Evolutionary conservation across 2,797 vertebrate genomes (phyloP).

Genomic region (Simalia tracyae): DNA sequence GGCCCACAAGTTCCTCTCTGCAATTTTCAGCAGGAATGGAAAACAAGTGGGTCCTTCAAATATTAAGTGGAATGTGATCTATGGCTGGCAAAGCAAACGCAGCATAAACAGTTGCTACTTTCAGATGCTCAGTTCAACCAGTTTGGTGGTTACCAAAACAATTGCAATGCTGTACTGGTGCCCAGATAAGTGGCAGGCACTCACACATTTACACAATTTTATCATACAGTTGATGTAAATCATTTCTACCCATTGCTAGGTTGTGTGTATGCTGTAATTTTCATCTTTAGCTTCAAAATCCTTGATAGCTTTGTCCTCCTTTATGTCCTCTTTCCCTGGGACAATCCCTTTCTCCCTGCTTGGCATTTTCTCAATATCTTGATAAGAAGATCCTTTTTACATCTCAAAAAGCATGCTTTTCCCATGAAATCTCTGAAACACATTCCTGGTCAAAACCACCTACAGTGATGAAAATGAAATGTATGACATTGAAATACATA

Average conservation of each 20-base stretch:
- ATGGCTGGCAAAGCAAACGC: not conserved
- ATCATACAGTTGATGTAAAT: not conserved
- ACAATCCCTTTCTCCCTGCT: not conserved
- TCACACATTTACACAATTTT: conserved; percentile 33
- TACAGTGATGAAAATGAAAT: not conserved
- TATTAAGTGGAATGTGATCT: not conserved
- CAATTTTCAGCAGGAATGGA: not conserved
- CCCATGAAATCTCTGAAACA: not conserved
- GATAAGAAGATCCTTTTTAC: not conserved
- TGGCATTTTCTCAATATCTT: not conserved
- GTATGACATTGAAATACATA: not conserved
- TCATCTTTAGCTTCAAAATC: not conserved
- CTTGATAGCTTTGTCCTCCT: too few relatives aligned
- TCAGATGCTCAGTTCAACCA: not conserved
- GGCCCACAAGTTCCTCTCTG: not conserved
- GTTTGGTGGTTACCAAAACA: not conserved
- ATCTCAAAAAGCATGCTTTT: not conserved
- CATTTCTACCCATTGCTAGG: not conserved
- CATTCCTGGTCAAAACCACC: not conserved
- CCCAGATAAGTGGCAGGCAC: not conserved
- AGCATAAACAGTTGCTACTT: not conserved
- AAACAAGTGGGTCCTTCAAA: not conserved
- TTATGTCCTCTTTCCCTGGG: not conserved
- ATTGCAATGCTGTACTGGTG: conserved; percentile 15
- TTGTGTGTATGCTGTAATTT: not conserved